Percentiles rank a stretch among this genome's conserved stretches.
These are phyloP conservation scores for Phalacrocorax aristotelis DNA, from an alignment of 2,113 vertebrate genomes.

Conservation along the genomic window DNA sequence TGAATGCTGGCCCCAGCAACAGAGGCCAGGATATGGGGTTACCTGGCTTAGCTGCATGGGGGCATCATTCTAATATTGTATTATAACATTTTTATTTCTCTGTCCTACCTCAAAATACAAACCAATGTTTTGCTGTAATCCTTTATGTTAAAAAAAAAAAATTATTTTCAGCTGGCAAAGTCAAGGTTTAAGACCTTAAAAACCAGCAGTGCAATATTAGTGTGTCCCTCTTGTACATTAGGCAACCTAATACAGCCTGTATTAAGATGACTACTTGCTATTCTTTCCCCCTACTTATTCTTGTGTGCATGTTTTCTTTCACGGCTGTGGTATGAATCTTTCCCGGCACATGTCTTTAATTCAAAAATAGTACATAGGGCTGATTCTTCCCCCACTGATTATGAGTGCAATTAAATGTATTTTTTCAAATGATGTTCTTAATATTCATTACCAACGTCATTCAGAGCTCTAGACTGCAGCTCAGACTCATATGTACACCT, in stretches of 20 bases:
- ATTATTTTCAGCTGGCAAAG: background rate
- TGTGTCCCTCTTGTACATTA: background rate
- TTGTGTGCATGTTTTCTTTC: background rate
- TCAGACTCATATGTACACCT: background rate
- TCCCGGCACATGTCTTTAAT: background rate
- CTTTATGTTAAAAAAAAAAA: background rate
- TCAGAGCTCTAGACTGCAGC: background rate
- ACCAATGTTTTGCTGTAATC: background rate
- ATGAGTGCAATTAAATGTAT: background rate
- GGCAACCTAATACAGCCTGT: background rate
- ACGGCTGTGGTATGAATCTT: background rate
- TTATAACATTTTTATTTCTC: background rate
- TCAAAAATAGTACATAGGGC: background rate
- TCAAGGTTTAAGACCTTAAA: background rate
- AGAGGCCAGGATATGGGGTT: background rate
- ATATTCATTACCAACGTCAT: background rate
- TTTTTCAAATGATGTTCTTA: slow-evolving; percentile 6
- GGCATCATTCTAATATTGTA: background rate
- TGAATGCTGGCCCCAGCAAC: fast-evolving
- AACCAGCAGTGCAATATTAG: background rate
- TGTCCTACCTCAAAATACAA: background rate
- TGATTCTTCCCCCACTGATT: background rate
- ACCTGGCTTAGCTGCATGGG: background rate
- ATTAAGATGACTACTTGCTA: background rate
- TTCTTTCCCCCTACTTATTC: background rate